Evolutionary conservation across 2,113 vertebrate species (phyloP).

Genomic region (Lampris incognitus): DNA sequence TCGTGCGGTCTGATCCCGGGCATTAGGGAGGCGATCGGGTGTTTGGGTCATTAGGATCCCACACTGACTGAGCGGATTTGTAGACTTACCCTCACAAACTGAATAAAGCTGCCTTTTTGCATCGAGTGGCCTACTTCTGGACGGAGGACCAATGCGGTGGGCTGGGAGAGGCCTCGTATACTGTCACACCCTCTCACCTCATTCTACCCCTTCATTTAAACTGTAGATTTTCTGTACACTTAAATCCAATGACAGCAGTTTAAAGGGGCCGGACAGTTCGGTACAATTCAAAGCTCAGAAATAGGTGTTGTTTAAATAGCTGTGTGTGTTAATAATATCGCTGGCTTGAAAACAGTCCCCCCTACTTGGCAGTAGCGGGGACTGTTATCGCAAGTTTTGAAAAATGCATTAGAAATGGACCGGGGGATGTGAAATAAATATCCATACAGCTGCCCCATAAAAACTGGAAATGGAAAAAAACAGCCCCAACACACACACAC

Average conservation of each 20-base stretch:
- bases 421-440: constrained; percentile 53
- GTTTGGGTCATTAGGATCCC: constrained; percentile 25
- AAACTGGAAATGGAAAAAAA: constrained; percentile 24
- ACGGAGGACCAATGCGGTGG: neutral
- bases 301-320: constrained; percentile 5
- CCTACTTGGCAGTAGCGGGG: constrained; percentile 21
- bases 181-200: neutral
- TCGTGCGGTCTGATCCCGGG: no score
- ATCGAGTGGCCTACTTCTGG: neutral
- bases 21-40: constrained; percentile 24
- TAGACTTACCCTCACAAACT: neutral
- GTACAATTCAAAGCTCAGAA: constrained; percentile 33
- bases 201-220: neutral
- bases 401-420: constrained; percentile 64
- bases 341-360: constrained; percentile 34
- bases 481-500: constrained; percentile 16
- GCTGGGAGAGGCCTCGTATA: neutral
- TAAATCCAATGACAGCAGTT: constrained; percentile 24
- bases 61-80: constrained; percentile 9
- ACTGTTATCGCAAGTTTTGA: constrained; percentile 51
- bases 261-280: constrained; percentile 30
- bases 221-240: neutral
- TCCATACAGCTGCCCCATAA: constrained; percentile 22
- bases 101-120: neutral
- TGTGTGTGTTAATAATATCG: constrained; percentile 30